Evolutionary conservation across 2,797 vertebrate species (phyloP).

Genomic region (Mormyrops boulengeri): DNA sequence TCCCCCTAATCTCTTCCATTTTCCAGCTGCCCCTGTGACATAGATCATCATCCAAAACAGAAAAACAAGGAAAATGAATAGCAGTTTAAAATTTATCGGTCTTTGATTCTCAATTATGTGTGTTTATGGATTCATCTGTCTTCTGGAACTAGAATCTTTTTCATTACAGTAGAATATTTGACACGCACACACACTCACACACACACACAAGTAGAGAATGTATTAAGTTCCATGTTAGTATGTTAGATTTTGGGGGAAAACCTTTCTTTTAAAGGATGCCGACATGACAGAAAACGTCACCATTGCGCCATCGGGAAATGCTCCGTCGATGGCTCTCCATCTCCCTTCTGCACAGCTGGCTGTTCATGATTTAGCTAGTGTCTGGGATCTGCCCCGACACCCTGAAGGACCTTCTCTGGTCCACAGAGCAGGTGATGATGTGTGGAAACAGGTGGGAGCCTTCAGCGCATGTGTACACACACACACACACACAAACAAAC

Average conservation of each 20-base stretch:
- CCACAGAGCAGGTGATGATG: background rate
- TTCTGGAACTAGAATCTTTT: constrained; percentile 99
- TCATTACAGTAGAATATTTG: constrained; percentile 98
- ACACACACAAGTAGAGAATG: background rate
- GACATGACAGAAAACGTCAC: background rate
- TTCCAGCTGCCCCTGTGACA: constrained; percentile 85
- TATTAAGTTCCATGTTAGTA: background rate
- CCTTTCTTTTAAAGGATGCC: background rate
- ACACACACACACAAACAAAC: background rate
- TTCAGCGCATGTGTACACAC: background rate
- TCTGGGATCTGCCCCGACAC: background rate
- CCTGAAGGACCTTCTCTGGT: background rate
- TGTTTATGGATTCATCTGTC: constrained; percentile 99
- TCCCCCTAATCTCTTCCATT: constrained; percentile 99
- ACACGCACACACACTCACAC: no score
- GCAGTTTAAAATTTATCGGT: constrained; percentile 99
- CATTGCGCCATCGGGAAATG: background rate
- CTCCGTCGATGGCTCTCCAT: background rate
- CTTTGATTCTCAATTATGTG: constrained; percentile 99
- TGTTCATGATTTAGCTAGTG: background rate
- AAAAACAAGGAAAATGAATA: constrained; percentile 93
- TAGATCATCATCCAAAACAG: constrained; percentile 97
- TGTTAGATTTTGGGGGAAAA: background rate
- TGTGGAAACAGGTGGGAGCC: background rate
- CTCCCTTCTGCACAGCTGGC: background rate